Conservation (phyloP, 2,113 vertebrate genomes). For the Colossoma macropomum region DNA sequence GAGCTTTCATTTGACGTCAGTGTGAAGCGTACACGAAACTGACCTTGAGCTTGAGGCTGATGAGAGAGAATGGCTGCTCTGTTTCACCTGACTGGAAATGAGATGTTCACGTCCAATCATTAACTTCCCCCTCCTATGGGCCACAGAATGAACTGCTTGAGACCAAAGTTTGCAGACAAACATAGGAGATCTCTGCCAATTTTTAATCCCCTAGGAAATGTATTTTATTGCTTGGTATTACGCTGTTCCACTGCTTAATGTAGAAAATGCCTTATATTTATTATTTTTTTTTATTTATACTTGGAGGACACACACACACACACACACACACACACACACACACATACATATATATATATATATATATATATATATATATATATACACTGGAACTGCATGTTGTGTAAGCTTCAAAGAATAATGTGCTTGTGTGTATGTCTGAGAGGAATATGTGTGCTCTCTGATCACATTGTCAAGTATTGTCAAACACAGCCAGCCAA, state of each 20-base stretch:
- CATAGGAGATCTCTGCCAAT: neutral
- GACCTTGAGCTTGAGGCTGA: slow-evolving; percentile 55
- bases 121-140: slow-evolving; percentile 39
- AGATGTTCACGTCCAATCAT: slow-evolving; percentile 52
- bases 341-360: no score
- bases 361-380: no score
- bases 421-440: no score
- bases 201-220: neutral
- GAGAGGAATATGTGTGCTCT: no score
- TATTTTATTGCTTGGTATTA: neutral
- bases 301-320: no score
- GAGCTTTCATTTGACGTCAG: slow-evolving; percentile 51
- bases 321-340: no score
- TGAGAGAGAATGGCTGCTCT: slow-evolving; percentile 52
- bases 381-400: no score
- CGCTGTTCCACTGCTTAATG: no score
- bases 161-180: slow-evolving; percentile 29
- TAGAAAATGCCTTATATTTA: no score
- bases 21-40: slow-evolving; percentile 55
- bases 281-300: no score
- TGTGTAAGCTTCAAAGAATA: no score
- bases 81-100: slow-evolving; percentile 54
- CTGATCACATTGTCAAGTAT: neutral
- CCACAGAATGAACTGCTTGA: slow-evolving; percentile 39
- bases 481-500: neutral